phyloP scores from a whole-genome alignment of 2,888 invertebrate genomes.

The Drosophila seclusa region DNA sequence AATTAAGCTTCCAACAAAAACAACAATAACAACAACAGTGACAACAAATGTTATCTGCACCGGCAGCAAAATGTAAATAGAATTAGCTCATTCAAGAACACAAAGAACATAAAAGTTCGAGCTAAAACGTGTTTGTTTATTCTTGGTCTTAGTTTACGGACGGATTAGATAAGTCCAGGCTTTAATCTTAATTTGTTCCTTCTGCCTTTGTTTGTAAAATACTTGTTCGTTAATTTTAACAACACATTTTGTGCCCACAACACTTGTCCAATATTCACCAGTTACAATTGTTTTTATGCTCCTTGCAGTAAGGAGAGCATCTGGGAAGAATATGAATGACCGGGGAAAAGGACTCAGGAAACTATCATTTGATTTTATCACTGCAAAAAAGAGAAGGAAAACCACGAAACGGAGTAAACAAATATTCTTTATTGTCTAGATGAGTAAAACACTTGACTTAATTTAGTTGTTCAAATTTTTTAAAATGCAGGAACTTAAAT shows the following conservation, averaged over 20 bases:
- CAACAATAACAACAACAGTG: conserved; percentile 16
- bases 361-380: background rate
- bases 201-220: background rate
- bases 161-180: background rate
- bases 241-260: background rate
- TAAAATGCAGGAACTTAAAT: background rate
- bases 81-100: background rate
- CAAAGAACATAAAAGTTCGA: background rate
- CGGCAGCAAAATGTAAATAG: background rate
- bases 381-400: background rate
- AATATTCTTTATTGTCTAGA: background rate
- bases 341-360: background rate
- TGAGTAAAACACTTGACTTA: conserved; percentile 12
- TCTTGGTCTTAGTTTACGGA: background rate
- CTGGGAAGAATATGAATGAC: background rate
- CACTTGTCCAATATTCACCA: background rate
- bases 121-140: background rate
- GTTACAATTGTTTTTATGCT: background rate
- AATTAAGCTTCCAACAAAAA: conserved; percentile 61
- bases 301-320: background rate
- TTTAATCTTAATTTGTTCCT: background rate
- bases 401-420: accelerated
- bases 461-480: conserved; percentile 11
- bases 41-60: conserved; percentile 16
- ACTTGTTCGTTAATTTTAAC: background rate